These are phyloP conservation scores for Pasiphila rectangulata DNA, from an alignment of 2,888 invertebrate genomes.

Conservation along the genomic window DNA sequence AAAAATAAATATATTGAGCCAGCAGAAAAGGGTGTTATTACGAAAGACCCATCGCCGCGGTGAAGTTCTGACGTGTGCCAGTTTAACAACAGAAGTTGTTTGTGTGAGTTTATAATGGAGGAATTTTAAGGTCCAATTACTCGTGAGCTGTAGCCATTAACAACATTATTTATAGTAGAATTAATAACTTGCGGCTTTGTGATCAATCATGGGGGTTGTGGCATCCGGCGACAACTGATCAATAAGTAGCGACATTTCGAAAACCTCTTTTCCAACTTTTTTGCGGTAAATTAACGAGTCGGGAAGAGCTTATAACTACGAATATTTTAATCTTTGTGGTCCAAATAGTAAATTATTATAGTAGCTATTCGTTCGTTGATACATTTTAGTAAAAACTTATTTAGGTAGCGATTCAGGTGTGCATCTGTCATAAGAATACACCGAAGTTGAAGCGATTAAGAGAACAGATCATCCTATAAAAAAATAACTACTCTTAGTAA, in stretches of 20 bases:
- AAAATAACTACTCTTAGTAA: too few relatives aligned
- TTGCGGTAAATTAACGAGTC: not conserved
- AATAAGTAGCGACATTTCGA: constrained; percentile 48
- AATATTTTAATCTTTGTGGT: too few relatives aligned
- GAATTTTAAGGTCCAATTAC: constrained; percentile 74
- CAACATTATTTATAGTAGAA: constrained; percentile 72
- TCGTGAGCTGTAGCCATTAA: constrained; percentile 62
- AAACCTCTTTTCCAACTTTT: not conserved
- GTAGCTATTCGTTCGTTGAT: too few relatives aligned
- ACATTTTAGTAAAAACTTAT: too few relatives aligned
- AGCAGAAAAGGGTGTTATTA: constrained; percentile 25
- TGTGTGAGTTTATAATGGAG: constrained; percentile 53
- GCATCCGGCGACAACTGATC: constrained; percentile 64
- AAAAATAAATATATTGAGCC: constrained; percentile 14
- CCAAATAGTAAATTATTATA: too few relatives aligned
- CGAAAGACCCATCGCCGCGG: constrained; percentile 22
- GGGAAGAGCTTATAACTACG: too few relatives aligned
- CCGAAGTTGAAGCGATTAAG: too few relatives aligned
- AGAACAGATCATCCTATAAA: too few relatives aligned
- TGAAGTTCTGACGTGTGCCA: constrained; percentile 24
- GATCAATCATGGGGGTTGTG: constrained; percentile 68
- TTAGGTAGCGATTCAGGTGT: too few relatives aligned
- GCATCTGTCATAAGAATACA: too few relatives aligned
- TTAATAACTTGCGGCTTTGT: constrained; percentile 75
- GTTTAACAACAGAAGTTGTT: constrained; percentile 27